A percentile compares a stretch with the other conserved stretches of the same genome.
phyloP scores from a whole-genome alignment of 2,888 invertebrate genomes.

The Isotomurus palustris region DNA sequence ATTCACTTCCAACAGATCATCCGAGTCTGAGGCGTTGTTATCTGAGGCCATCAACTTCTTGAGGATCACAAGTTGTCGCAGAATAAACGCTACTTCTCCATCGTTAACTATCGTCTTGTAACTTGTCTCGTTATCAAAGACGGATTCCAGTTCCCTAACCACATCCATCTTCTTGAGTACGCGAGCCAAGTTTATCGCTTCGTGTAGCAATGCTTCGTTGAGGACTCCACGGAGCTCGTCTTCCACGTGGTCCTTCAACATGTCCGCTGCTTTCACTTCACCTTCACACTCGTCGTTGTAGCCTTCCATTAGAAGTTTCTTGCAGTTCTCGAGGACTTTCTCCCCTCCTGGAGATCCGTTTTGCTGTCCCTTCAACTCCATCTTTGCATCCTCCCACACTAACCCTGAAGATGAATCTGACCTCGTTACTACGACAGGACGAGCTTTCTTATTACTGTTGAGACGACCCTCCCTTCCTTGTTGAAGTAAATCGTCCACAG shows the following conservation, averaged over 20 bases:
- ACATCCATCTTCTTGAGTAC: slow-evolving; percentile 26
- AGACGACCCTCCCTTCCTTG: too few relatives aligned
- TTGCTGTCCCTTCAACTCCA: too few relatives aligned
- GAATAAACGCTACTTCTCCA: slow-evolving; percentile 16
- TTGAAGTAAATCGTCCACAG: too few relatives aligned
- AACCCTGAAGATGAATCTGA: too few relatives aligned
- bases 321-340: slow-evolving; percentile 7
- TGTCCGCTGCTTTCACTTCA: slow-evolving; percentile 14
- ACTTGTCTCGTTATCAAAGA: slow-evolving; percentile 20
- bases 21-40: neutral
- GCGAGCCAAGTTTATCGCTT: slow-evolving; percentile 20
- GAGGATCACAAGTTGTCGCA: slow-evolving; percentile 28
- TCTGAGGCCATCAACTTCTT: slow-evolving; percentile 22
- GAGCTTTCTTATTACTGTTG: too few relatives aligned
- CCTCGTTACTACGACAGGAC: too few relatives aligned
- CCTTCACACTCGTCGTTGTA: slow-evolving; percentile 14
- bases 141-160: slow-evolving; percentile 18
- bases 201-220: slow-evolving; percentile 9
- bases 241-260: slow-evolving; percentile 17
- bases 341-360: slow-evolving; percentile 2
- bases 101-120: slow-evolving; percentile 12
- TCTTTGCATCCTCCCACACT: too few relatives aligned
- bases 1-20: slow-evolving; percentile 1
- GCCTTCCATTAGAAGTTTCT: slow-evolving; percentile 6
- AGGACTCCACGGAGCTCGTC: slow-evolving; percentile 5